Conservation (phyloP, 2,113 vertebrate genomes). For the Rutilus rutilus region DNA sequence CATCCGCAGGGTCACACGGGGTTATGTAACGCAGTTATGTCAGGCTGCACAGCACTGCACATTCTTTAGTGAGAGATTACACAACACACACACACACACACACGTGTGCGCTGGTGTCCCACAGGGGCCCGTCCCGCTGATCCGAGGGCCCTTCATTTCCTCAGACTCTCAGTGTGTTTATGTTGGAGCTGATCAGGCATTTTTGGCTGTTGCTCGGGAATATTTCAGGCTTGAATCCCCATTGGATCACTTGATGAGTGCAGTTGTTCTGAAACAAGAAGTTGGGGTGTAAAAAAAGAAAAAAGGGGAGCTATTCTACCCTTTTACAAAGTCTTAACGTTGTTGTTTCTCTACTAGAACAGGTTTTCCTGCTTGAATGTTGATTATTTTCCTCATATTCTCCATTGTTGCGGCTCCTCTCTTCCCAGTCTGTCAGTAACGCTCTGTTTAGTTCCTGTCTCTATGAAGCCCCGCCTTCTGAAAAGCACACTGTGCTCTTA, state of each 20-base stretch:
- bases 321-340: no score
- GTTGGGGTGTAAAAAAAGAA: neutral
- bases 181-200: neutral
- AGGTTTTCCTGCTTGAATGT: no score
- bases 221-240: neutral
- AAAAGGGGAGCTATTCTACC: no score
- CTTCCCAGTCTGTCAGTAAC: no score
- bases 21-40: conserved; percentile 18
- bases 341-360: no score
- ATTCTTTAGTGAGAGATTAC: conserved; percentile 2
- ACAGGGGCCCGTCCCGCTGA: neutral
- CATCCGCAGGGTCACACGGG: neutral
- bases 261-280: neutral
- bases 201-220: neutral
- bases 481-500: no score
- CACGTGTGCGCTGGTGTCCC: neutral
- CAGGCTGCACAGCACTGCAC: neutral
- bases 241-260: neutral
- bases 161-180: no score
- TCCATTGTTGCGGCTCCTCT: no score
- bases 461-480: no score
- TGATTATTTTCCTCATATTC: no score
- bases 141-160: neutral
- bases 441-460: no score
- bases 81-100: neutral